Percentiles rank a stretch among this genome's conserved stretches.
These are phyloP conservation scores for Lates japonicus DNA, from an alignment of 2,797 vertebrate genomes.

Conservation along the genomic window DNA sequence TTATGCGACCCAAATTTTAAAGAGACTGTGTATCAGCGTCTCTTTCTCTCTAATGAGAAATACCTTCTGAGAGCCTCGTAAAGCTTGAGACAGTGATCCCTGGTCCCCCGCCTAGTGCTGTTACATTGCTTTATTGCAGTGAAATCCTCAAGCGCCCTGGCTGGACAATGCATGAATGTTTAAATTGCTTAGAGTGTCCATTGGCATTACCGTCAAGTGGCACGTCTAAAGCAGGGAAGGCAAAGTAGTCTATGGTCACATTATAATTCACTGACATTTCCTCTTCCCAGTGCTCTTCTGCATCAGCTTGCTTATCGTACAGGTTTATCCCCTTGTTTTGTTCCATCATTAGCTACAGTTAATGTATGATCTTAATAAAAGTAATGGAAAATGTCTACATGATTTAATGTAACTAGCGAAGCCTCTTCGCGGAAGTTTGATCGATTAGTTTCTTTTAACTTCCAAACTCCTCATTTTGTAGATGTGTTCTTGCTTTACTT, in stretches of 20 bases:
- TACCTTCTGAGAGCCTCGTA: constrained; percentile 53
- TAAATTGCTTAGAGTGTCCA: constrained; percentile 91
- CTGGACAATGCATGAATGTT: constrained; percentile 92
- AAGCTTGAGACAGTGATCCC: constrained; percentile 79
- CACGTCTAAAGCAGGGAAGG: constrained; percentile 82
- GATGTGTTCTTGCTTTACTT: constrained; percentile 26
- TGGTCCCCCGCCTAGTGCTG: constrained; percentile 79
- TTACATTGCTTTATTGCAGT: constrained; percentile 89
- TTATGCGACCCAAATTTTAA: constrained; percentile 13
- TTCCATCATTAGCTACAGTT: constrained; percentile 56
- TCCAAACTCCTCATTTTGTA: constrained; percentile 13
- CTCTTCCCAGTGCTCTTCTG: constrained; percentile 74
- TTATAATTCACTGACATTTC: constrained; percentile 81
- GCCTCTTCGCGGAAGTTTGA: constrained; percentile 19
- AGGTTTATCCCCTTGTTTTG: constrained; percentile 59
- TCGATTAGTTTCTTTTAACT: constrained; percentile 2
- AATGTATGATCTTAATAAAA: constrained; percentile 50
- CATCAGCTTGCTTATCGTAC: constrained; percentile 61
- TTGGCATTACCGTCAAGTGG: constrained; percentile 89
- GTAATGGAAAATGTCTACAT: constrained; percentile 25
- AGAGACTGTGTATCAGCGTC: constrained; percentile 28
- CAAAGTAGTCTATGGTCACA: constrained; percentile 73
- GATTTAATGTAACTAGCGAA: constrained; percentile 27
- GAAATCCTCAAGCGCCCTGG: constrained; percentile 83
- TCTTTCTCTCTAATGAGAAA: constrained; percentile 35